Conservation (phyloP, 92 coral and sea anemone genomes). For the Phenganax marumi region DNA sequence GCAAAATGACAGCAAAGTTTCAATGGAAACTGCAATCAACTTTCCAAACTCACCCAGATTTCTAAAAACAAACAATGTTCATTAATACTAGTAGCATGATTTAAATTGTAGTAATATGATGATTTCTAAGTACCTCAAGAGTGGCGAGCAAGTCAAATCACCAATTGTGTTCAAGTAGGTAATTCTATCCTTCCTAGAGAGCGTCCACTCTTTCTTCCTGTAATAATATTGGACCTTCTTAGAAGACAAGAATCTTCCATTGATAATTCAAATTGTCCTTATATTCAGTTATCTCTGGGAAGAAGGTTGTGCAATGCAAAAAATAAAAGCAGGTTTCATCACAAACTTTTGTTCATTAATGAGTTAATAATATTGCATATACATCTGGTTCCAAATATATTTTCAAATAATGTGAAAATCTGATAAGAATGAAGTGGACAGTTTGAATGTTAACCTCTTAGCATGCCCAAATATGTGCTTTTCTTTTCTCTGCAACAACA, state of each 20-base stretch:
- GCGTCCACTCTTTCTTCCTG: constrained; percentile 77
- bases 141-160: constrained; percentile 72
- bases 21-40: constrained; percentile 84
- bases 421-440: too few relatives aligned
- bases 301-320: not conserved
- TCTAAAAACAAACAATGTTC: constrained; percentile 47
- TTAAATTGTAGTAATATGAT: not conserved
- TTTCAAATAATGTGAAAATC: too few relatives aligned
- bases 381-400: too few relatives aligned
- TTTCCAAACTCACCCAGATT: constrained; percentile 88
- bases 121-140: constrained; percentile 55
- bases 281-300: not conserved
- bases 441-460: too few relatives aligned
- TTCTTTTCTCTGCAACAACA: too few relatives aligned
- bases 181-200: constrained; percentile 85
- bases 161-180: constrained; percentile 72
- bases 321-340: too few relatives aligned
- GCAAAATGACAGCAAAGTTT: constrained; percentile 76
- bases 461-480: too few relatives aligned
- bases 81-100: not conserved
- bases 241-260: not conserved
- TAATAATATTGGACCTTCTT: not conserved
- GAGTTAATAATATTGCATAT: too few relatives aligned
- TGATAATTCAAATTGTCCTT: too few relatives aligned
- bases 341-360: too few relatives aligned